Percentiles rank a stretch among this genome's conserved stretches.
Conservation (phyloP, 2,797 vertebrate genomes). For the Delichon dasypus region DNA sequence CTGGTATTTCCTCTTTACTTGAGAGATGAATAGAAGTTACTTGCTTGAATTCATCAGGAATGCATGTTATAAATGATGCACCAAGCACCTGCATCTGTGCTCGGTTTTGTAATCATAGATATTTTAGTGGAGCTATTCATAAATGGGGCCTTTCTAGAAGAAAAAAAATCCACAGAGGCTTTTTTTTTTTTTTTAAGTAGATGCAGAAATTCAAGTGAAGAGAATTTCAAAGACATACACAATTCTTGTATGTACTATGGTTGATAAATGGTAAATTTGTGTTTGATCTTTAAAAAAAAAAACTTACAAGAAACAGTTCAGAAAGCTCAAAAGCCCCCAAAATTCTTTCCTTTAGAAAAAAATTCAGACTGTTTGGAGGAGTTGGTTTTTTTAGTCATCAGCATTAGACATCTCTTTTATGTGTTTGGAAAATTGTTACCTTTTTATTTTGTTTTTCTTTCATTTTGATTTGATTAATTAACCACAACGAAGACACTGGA, state of each 20-base stretch:
- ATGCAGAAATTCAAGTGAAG: not conserved
- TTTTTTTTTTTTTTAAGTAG: not conserved
- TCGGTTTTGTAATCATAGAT: not conserved
- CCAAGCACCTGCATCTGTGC: slow-evolving; percentile 6
- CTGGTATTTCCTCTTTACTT: slow-evolving; percentile 21
- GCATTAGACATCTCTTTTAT: slow-evolving; percentile 65
- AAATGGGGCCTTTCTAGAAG: not conserved
- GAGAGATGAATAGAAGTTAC: not conserved
- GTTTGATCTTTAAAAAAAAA: slow-evolving; percentile 26
- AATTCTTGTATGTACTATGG: not conserved
- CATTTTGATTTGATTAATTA: slow-evolving; percentile 74
- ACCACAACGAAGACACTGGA: slow-evolving; percentile 68
- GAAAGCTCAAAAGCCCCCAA: slow-evolving; percentile 1
- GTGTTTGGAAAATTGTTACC: slow-evolving; percentile 65
- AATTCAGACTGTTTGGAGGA: slow-evolving; percentile 36
- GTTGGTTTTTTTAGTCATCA: slow-evolving; percentile 69
- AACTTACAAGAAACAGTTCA: not conserved
- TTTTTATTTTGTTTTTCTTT: slow-evolving; percentile 33
- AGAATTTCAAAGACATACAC: not conserved
- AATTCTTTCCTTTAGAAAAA: slow-evolving; percentile 15
- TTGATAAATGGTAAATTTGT: slow-evolving; percentile 8
- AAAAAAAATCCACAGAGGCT: not conserved
- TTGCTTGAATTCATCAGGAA: slow-evolving; percentile 32
- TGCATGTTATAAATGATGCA: not conserved
- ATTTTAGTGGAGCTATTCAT: not conserved